Conservation (phyloP, 2,113 vertebrate genomes). For the Perca fluviatilis region DNA sequence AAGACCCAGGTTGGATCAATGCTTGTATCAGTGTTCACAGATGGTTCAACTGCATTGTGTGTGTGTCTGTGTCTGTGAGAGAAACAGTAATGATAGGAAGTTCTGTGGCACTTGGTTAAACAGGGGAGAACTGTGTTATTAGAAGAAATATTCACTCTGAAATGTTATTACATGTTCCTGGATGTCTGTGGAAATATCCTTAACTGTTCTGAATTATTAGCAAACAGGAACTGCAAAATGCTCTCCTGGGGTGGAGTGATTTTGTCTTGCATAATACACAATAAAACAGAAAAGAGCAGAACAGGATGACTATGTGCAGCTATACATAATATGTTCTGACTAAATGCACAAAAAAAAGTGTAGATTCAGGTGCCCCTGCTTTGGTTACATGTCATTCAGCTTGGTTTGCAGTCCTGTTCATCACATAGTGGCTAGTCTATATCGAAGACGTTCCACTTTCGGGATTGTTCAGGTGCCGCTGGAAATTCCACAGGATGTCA, state of each 20-base stretch:
- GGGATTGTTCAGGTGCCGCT: too few relatives aligned
- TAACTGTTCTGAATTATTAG: constrained; percentile 20
- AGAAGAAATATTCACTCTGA: constrained; percentile 11
- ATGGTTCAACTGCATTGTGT: constrained; percentile 68
- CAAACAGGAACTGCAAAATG: constrained; percentile 21
- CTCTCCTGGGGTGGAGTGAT: constrained; percentile 13
- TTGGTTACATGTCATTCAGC: too few relatives aligned
- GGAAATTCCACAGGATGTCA: too few relatives aligned
- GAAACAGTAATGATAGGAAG: neutral
- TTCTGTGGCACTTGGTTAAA: constrained; percentile 21
- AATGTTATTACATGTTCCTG: constrained; percentile 30
- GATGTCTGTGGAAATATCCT: constrained; percentile 11
- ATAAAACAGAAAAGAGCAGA: neutral
- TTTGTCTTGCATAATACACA: constrained; percentile 23
- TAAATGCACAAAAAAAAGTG: too few relatives aligned
- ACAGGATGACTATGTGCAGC: neutral
- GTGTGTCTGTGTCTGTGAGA: constrained; percentile 1
- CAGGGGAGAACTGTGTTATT: constrained; percentile 4
- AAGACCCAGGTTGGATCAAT: constrained; percentile 89
- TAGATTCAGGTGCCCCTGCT: too few relatives aligned
- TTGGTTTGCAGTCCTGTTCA: too few relatives aligned
- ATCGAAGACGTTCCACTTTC: too few relatives aligned
- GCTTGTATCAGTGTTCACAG: constrained; percentile 86
- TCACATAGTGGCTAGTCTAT: too few relatives aligned
- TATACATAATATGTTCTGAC: too few relatives aligned